A percentile compares a stretch with the other conserved stretches of the same genome.
phyloP scores from a whole-genome alignment of 2,888 invertebrate species.

The Lobophora halterata region DNA sequence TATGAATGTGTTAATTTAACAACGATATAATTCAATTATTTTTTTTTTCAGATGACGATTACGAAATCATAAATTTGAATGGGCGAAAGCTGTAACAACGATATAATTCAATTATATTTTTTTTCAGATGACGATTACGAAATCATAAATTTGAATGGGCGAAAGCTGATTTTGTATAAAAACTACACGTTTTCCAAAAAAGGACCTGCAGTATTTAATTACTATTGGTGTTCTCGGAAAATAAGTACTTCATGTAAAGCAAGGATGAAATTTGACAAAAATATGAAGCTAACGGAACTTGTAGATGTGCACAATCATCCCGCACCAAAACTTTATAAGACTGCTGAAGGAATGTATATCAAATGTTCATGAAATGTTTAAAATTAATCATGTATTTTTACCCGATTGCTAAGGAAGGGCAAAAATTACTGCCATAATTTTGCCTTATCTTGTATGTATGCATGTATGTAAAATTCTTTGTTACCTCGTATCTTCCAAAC shows the following conservation, averaged over 20 bases:
- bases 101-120: no score
- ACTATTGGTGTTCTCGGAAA: constrained; percentile 17
- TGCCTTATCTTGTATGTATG: no score
- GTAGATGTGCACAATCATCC: constrained; percentile 40
- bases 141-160: constrained; percentile 2
- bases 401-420: no score
- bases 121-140: constrained; percentile 4
- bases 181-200: constrained; percentile 18
- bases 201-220: constrained; percentile 1
- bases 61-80: constrained; percentile 6
- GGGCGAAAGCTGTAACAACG: no score
- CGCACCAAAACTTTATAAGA: constrained; percentile 16
- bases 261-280: constrained; percentile 21
- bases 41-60: not conserved
- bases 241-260: constrained; percentile 3
- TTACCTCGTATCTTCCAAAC: no score
- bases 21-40: no score
- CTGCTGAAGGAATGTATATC: constrained; percentile 16
- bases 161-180: constrained; percentile 5
- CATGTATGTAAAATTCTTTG: no score
- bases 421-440: no score
- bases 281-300: constrained; percentile 19
- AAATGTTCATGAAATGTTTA: not conserved
- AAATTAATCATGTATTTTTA: not conserved
- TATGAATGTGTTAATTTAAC: no score